Evolutionary conservation across 2,888 invertebrate species (phyloP), one percentile per base, ranked within the genome.

Genomic region (Sphaerophoria rueppellii): DNA sequence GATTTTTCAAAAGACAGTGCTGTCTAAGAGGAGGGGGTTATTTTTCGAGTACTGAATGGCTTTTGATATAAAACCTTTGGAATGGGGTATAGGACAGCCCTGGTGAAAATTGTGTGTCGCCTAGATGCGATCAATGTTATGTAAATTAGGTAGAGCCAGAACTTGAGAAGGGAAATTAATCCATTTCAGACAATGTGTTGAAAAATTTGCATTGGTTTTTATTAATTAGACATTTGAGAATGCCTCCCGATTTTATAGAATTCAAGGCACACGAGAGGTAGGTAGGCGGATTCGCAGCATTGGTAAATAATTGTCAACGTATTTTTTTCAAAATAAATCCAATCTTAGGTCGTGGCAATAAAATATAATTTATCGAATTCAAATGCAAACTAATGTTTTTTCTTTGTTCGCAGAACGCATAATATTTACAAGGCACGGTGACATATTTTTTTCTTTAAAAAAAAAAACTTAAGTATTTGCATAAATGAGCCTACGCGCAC

Each of bases 151-250:
- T 40, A 48, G 63, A 48, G 2, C 14, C 3, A n/a, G 7, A 5
- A 16, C 40, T 60, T 60, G 67, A 67, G 40, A 54, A n/a, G 24
- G 34, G 24, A 54, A 24, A 24, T 67, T n/a, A 9, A 5, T 24
- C 40, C 12, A 6, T 43, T 60, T 40, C n/a, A 74, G 34, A 74
- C 43, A 43, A 11, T 48, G 65, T 61, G 70, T 63, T 63, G 57
- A 57, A 37, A 65, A 58, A 50, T 65, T 55, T 70, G 70, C 43
- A 52, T 50, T 55, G 48, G 24, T 12, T 67, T 24, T 67, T 67
- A 67, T 67, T 67, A 67, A 67, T 67, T 67, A 37, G 67, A 54
- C 54, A 67, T 67, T 40, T 54, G 54, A 67, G 67, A 54, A 67
- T 67, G 54, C 67, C 67, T 40, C 67, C 54, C 54, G 24, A 67